Conservation (phyloP, 2,113 vertebrate genomes). For the Anoura caudifer region DNA sequence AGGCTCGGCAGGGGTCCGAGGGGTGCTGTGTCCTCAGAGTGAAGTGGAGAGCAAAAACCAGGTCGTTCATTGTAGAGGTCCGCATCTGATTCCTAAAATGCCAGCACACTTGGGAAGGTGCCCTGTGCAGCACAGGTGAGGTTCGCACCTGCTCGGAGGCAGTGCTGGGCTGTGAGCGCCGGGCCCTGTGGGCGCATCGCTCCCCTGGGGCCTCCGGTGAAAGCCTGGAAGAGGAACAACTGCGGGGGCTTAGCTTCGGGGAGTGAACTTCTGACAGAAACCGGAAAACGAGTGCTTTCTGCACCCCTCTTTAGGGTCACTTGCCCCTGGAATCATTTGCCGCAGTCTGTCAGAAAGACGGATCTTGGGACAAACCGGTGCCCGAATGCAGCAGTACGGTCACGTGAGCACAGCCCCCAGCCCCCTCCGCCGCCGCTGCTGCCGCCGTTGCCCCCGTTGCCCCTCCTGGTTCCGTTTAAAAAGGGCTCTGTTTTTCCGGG, state of each 20-base stretch:
- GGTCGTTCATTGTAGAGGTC: background rate
- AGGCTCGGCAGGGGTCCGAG: background rate
- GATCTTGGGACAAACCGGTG: conserved; percentile 75
- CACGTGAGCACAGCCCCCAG: fast-evolving
- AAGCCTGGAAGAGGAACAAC: background rate
- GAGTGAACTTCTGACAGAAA: background rate
- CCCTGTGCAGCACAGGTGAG: fast-evolving
- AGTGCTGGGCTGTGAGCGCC: fast-evolving
- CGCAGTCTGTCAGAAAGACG: conserved; percentile 72
- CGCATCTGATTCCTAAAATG: background rate
- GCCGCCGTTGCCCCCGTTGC: fast-evolving
- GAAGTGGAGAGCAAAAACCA: background rate
- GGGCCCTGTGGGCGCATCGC: fast-evolving
- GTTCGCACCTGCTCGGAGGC: fast-evolving
- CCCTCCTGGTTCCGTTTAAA: background rate
- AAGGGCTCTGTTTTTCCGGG: background rate
- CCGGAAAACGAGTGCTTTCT: background rate
- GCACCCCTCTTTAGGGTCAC: conserved; percentile 48
- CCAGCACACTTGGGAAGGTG: fast-evolving
- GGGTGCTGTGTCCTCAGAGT: background rate
- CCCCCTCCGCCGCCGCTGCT: background rate
- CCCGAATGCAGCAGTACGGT: conserved; percentile 75
- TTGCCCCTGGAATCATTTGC: conserved; percentile 58
- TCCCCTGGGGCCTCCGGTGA: background rate
- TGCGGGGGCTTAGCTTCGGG: background rate